Base-by-base conservation (phyloP, 2,113 vertebrate species). In the Centropristis striata region DNA sequence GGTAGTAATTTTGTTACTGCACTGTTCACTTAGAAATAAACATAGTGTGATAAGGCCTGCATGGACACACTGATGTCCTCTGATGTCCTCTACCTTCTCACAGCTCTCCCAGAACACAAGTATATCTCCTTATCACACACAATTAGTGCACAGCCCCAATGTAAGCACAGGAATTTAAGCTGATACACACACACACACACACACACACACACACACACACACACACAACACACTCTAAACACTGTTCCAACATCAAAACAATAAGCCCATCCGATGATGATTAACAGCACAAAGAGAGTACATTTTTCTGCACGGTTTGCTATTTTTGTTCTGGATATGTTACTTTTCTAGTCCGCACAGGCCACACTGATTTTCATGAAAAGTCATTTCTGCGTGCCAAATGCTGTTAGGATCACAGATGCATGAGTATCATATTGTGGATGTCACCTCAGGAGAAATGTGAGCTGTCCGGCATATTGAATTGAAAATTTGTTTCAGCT, bases 391-490 rank as follows among this genome's bases (percentile, higher is more conserved):
- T 81, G 61, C 50, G 21, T 75, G 83, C 88, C 87, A 83, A 84
- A 75, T 54, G 71, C 70, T 71, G 76, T 90, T 81, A 76, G 58
- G 53, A 81, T 86, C 63, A 85, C 77, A 83, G 67, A 78, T 85
- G 70, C 83, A 72, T 63, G 77, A 87, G 79, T 39, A 82, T 91
- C 80, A 81, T 58, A 89, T 86, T 41, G 70, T 54, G 59, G 42
- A 58, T 83, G 78, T 88, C 81, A 77, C 70, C 86, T 88, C 75
- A 23, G 58, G 79, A 89, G 74, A 64, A 83, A 83, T 78, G 76
- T 37, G 72, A 78, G 70, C 83, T 51, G 82, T 84, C 76, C 72
- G 44, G 68, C 74, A 85, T 73, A 67, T 70, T 81, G 80, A 89
- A 72, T 59, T 25, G 59, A 69, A 36, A 75, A 80, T 87, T 88